phyloP scores from a whole-genome alignment of 1,140 invertebrate genomes.

The Nasonia giraulti region DNA sequence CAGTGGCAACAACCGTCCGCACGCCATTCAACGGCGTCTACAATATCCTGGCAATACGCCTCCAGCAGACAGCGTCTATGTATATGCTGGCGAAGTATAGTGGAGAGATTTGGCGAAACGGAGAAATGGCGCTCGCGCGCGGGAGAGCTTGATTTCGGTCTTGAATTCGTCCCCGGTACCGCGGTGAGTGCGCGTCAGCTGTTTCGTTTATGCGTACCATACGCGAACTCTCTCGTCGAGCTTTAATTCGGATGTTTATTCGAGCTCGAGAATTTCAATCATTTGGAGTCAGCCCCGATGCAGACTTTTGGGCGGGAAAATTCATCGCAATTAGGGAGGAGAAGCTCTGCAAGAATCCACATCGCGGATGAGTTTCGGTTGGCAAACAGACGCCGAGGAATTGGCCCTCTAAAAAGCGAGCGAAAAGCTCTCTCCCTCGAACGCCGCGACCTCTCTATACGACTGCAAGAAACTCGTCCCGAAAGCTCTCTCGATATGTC shows the following conservation, averaged over 20 bases:
- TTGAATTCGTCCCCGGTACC: background rate
- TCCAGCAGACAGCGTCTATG: background rate
- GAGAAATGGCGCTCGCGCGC: background rate
- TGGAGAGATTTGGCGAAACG: background rate
- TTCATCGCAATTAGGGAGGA: too few species aligned
- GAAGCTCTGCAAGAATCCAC: too few species aligned
- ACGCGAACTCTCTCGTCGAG: background rate
- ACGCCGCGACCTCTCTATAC: too few species aligned
- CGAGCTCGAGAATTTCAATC: background rate
- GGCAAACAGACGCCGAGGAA: too few species aligned
- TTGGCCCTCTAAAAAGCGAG: too few species aligned
- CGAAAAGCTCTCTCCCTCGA: too few species aligned
- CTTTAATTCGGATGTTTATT: background rate
- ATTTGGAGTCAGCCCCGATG: too few species aligned
- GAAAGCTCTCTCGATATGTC: too few species aligned
- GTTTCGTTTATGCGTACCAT: background rate
- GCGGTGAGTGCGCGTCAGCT: background rate
- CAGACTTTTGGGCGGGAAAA: too few species aligned
- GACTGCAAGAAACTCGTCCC: too few species aligned
- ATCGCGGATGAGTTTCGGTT: too few species aligned
- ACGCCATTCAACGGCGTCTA: slow-evolving; percentile 67
- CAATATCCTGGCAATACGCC: slow-evolving; percentile 64
- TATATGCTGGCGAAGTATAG: background rate
- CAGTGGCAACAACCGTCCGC: slow-evolving; percentile 66
- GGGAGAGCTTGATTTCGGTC: too few species aligned